Evolutionary conservation across 2,113 vertebrate genomes (phyloP).

Genomic region (Mystacornis crossleyi): DNA sequence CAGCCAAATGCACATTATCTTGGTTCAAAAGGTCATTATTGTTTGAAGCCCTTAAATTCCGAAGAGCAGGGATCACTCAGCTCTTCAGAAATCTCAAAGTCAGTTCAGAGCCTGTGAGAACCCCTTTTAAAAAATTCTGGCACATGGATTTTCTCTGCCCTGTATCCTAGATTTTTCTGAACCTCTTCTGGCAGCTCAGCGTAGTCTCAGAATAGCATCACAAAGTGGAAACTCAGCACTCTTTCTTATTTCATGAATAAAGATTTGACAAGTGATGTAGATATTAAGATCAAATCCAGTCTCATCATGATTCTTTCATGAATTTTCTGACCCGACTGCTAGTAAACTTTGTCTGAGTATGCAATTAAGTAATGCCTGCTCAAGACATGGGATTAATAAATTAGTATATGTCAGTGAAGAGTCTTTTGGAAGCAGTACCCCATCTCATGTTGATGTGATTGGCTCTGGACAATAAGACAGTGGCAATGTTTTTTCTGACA

Average conservation of each 20-base stretch:
- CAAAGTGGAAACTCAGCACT: neutral
- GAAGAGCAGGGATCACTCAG: neutral
- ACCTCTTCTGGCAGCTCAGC: neutral
- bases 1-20: neutral
- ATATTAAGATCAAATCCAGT: neutral
- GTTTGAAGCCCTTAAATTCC: neutral
- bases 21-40: neutral
- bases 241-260: neutral
- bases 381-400: neutral
- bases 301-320: neutral
- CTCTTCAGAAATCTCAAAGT: neutral
- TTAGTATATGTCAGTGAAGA: neutral
- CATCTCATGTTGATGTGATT: neutral
- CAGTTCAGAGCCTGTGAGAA: neutral
- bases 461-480: neutral
- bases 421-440: neutral
- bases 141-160: neutral
- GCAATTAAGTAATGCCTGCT: neutral
- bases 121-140: neutral
- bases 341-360: neutral
- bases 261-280: neutral
- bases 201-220: neutral
- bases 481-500: neutral
- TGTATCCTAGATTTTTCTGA: neutral
- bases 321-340: neutral